Percentiles rank a stretch among this genome's conserved stretches.
phyloP scores from a whole-genome alignment of 2,797 vertebrate species.

The Dendrocincla tyrannina region DNA sequence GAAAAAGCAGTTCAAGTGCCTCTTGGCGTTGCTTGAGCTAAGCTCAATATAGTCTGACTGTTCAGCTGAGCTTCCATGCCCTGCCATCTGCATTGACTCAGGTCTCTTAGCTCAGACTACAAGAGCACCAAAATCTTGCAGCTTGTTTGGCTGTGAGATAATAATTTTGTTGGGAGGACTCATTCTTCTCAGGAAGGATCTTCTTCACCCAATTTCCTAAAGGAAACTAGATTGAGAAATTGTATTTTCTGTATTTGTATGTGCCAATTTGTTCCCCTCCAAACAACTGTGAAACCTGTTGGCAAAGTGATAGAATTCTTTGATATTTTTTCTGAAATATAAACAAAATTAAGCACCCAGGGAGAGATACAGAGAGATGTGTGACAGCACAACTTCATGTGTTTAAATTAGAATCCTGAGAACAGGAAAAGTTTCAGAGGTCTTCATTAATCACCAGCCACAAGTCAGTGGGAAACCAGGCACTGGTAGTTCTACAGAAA shows the following conservation, averaged over 20 bases:
- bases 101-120: background rate
- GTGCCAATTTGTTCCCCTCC: background rate
- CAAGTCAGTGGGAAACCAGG: slow-evolving; percentile 45
- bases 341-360: slow-evolving; percentile 11
- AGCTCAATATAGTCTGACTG: background rate
- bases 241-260: background rate
- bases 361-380: background rate
- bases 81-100: background rate
- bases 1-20: background rate
- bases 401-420: slow-evolving; percentile 51
- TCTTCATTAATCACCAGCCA: slow-evolving; percentile 59
- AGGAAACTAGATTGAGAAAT: background rate
- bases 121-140: background rate
- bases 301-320: background rate
- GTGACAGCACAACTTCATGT: background rate
- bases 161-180: background rate
- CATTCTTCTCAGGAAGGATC: background rate
- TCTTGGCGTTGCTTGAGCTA: background rate
- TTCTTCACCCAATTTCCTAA: background rate
- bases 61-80: background rate
- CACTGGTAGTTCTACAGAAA: slow-evolving; percentile 27
- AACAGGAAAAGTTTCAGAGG: slow-evolving; percentile 59
- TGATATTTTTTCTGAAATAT: slow-evolving; percentile 17
- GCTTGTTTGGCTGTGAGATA: background rate
- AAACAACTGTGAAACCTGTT: background rate